Evolutionary conservation across 2,113 vertebrate genomes (phyloP), one percentile per base, ranked within the genome.

Genomic region (Chaetops frenatus): DNA sequence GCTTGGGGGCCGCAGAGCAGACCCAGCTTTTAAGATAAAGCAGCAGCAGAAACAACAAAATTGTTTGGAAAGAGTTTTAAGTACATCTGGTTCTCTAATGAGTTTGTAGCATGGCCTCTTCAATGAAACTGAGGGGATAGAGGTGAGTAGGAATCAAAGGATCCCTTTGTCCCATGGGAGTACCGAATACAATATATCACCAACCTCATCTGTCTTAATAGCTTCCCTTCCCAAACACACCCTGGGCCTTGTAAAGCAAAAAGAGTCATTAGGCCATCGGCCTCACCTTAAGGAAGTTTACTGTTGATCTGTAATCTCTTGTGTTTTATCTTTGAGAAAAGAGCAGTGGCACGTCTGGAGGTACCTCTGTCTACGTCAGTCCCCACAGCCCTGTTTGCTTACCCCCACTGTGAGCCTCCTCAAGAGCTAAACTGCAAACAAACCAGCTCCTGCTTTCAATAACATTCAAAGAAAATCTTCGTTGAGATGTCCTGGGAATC

Each of bases 261-360:
- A 57, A 72, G 54, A 78, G 64, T 61, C 36, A 16, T 92, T 91
- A 87, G 67, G 54, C 38, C 23, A 1, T 24, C 7, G 4, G 82
- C 92, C 88, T 93, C 81, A 92, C 86, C 94, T 84, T 81, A 56
- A 94, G 91, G 76, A 96, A 94, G 81, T 94, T 94, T 92, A 53
- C 64, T 74, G 29, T 21, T 79, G 80, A 45, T 94, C 77, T 67
- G 35, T 81, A 94, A 92, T 94, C 86, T 92, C 80, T 42, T 24
- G 48, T 6, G 1, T 70, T 94, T 95, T 90, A 91, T 94, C 89
- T 95, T 53, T 54, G 54, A 94, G 69, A 48, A 78, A 94, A 83
- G 82, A 78, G 60, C 38, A 3, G 54, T 47, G 82, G 47, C 86
- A 66, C 0, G 3, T 42, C 69, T 95, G 73, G 53, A 81, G 72